phyloP scores from a whole-genome alignment of 2,797 vertebrate species.

The Falco columbarius region DNA sequence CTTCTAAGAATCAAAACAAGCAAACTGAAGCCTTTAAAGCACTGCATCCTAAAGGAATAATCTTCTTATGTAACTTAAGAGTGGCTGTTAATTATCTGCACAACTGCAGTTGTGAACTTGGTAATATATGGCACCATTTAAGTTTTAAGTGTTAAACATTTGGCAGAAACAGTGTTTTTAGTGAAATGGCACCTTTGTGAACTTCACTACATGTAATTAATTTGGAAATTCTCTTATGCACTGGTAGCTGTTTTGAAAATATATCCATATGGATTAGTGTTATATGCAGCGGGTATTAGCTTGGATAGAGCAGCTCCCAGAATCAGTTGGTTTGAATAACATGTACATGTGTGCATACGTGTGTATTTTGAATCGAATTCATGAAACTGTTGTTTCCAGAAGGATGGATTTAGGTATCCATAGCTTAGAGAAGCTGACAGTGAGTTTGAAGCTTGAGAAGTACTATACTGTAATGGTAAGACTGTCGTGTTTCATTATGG shows the following conservation, averaged over 20 bases:
- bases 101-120: background rate
- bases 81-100: slow-evolving; percentile 60
- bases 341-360: rapidly evolving
- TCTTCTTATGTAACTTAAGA: background rate
- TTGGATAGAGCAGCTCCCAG: background rate
- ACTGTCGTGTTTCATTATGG: background rate
- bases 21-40: background rate
- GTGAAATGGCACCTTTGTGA: background rate
- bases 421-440: background rate
- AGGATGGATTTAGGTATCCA: background rate
- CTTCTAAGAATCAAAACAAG: slow-evolving; percentile 24
- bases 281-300: background rate
- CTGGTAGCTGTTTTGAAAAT: background rate
- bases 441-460: background rate
- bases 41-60: background rate
- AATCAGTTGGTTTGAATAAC: background rate
- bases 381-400: background rate
- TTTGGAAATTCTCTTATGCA: background rate
- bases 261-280: background rate
- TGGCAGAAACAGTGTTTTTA: background rate
- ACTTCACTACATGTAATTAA: background rate
- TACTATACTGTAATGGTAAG: background rate
- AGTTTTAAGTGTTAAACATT: background rate
- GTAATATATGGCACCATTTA: background rate
- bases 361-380: background rate